These are phyloP conservation scores for Macrotrachela quadricornifera DNA, from an alignment of 1,140 invertebrate species.

Conservation along the genomic window DNA sequence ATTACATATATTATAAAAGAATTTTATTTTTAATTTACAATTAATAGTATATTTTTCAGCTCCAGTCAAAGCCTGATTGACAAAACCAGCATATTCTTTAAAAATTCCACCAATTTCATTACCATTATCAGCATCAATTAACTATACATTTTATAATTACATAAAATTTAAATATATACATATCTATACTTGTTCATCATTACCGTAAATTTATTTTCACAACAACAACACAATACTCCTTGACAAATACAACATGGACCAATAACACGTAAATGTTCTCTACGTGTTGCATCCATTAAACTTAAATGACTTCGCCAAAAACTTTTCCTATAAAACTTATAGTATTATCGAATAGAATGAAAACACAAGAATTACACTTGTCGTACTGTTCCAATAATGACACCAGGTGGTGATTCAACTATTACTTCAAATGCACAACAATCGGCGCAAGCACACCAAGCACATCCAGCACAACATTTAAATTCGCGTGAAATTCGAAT, in stretches of 20 bases:
- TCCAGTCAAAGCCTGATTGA: not conserved
- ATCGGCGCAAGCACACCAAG: constrained; percentile 4
- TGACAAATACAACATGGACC: constrained; percentile 6
- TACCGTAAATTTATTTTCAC: constrained; percentile 2
- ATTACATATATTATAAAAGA: no score
- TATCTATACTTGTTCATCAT: not conserved
- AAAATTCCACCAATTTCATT: not conserved
- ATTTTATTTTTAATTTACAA: no score
- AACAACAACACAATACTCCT: not conserved
- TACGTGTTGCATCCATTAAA: constrained; percentile 5
- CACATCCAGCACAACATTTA: constrained; percentile 15
- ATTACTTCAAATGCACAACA: constrained; percentile 6
- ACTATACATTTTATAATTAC: not conserved
- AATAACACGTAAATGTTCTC: not conserved
- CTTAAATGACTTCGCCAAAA: not conserved
- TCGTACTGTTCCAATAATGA: constrained; percentile 5
- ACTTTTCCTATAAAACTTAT: not conserved
- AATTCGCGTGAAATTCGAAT: constrained; percentile 17
- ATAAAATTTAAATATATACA: not conserved
- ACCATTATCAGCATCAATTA: constrained; percentile 1
- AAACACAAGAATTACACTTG: constrained; percentile 1
- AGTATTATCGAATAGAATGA: not conserved
- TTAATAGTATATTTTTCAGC: not conserved
- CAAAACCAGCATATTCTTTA: constrained; percentile 8
- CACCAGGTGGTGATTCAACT: constrained; percentile 9